Base-by-base conservation (phyloP, 2,113 vertebrate species). In the Salvelinus sp. region DNA sequence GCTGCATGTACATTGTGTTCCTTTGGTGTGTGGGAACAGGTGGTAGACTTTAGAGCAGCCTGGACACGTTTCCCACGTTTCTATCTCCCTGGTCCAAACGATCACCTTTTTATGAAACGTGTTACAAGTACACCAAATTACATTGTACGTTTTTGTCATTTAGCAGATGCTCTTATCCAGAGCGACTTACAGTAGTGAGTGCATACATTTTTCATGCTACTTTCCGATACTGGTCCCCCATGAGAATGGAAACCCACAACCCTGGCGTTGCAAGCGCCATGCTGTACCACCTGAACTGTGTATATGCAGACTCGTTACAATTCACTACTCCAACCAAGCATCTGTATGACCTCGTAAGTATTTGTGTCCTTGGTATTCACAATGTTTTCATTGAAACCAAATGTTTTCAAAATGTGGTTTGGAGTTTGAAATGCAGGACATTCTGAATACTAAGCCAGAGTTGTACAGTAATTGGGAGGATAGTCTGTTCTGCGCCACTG, bases 11-110 rank as follows among this genome's bases (percentile, higher is more conserved):
- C 64, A 30, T 80, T 74, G 57, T 81, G 73, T 78, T 81, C 75
- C 70, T 82, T 65, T 77, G 82, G 73, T 22, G 48, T 79, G 79
- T 33, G 74, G 79, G 76, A 80, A 74, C 73, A 80, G 57, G 62
- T 66, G 3, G 65, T 72, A 79, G 79, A 86, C 85, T 88, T 88
- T 81, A 76, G 78, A 81, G 69, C 73, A 44, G 63, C 54, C 79
- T 77, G 44, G 66, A 68, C 30, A 48, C 79, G 72, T 73, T 79
- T 65, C 38, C 70, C 63, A 68, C 27, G 71, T 73, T 73, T 72
- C 64, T 60, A 70, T 72, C 22, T 73, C 10, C 67, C 65, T 69
- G 76, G 57, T 27, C 67, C 72, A 78, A 72, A 20, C 14, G 1
- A 75, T 85, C 76, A 81, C 69, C 13, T 66, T 64, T 64, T 83